These are phyloP conservation scores for Protobothrops flavoviridis DNA, from an alignment of 2,113 vertebrate species.

Conservation along the genomic window DNA sequence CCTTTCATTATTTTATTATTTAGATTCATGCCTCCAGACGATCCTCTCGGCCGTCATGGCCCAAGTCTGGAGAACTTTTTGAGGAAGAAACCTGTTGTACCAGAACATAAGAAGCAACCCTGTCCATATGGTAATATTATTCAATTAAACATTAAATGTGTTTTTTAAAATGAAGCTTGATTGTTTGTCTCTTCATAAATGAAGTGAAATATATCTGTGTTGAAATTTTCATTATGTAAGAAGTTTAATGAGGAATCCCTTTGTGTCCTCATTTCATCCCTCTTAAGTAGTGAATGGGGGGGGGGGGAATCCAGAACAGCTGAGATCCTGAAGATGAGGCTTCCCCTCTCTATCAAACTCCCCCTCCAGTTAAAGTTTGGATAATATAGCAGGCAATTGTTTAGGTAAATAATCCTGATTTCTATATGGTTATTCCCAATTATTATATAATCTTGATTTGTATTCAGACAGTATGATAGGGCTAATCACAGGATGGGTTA, in stretches of 20 bases:
- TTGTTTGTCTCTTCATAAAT: constrained; percentile 5
- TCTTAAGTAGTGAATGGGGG: background rate
- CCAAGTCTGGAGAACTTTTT: constrained; percentile 97
- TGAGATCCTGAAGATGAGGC: background rate
- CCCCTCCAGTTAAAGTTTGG: background rate
- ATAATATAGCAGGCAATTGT: background rate
- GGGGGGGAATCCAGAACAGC: background rate
- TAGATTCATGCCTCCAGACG: constrained; percentile 97
- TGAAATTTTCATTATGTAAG: background rate
- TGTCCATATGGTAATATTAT: constrained; percentile 89
- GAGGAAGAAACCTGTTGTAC: constrained; percentile 89
- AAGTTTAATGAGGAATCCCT: background rate
- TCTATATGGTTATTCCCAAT: background rate
- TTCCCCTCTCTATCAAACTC: background rate
- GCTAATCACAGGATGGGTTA: background rate
- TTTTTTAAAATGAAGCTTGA: background rate
- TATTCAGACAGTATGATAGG: background rate
- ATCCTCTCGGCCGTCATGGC: constrained; percentile 93
- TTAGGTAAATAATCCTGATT: background rate
- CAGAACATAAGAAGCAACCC: constrained; percentile 96
- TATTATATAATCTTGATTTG: background rate
- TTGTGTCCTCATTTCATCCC: background rate
- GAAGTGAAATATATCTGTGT: background rate
- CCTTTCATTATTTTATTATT: background rate
- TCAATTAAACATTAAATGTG: constrained; percentile 11